phyloP scores from a whole-genome alignment of 2,888 invertebrate genomes.

The Nysson spinosus region DNA sequence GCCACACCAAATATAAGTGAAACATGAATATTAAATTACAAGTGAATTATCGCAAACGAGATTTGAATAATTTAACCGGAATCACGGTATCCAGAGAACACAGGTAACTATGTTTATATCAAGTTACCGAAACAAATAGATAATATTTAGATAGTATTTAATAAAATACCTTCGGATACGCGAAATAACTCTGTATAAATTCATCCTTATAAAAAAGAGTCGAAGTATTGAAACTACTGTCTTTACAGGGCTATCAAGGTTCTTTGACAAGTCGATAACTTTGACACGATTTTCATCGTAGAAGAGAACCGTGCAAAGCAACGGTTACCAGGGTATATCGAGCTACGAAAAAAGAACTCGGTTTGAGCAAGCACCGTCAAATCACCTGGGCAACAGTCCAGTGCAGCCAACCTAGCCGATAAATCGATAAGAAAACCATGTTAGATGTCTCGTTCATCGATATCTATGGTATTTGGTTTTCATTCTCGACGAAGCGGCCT shows the following conservation, averaged over 20 bases:
- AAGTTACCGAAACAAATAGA: too few species aligned
- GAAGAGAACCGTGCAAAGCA: constrained; percentile 34
- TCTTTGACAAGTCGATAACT: too few species aligned
- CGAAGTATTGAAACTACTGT: too few species aligned
- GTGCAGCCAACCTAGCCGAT: constrained; percentile 57
- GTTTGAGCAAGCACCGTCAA: constrained; percentile 44
- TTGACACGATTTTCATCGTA: constrained; percentile 25
- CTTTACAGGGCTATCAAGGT: too few species aligned
- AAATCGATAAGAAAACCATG: constrained; percentile 61
- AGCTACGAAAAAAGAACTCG: constrained; percentile 29
- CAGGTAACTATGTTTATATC: background rate
- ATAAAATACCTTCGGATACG: too few species aligned
- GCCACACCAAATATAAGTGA: background rate
- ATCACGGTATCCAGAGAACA: background rate
- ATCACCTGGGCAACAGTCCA: constrained; percentile 67
- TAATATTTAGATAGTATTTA: too few species aligned
- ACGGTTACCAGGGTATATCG: constrained; percentile 26
- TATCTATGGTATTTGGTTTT: constrained; percentile 65
- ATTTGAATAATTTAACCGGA: background rate
- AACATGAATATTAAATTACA: background rate
- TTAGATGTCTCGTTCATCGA: constrained; percentile 57
- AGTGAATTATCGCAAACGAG: background rate
- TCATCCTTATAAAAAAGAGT: too few species aligned
- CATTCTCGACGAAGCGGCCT: constrained; percentile 61
- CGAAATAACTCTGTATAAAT: too few species aligned